A percentile compares a stretch with the other conserved stretches of the same genome.
Evolutionary conservation across 1,140 invertebrate genomes (phyloP).

Genomic region (Drosophila seguyi): DNA sequence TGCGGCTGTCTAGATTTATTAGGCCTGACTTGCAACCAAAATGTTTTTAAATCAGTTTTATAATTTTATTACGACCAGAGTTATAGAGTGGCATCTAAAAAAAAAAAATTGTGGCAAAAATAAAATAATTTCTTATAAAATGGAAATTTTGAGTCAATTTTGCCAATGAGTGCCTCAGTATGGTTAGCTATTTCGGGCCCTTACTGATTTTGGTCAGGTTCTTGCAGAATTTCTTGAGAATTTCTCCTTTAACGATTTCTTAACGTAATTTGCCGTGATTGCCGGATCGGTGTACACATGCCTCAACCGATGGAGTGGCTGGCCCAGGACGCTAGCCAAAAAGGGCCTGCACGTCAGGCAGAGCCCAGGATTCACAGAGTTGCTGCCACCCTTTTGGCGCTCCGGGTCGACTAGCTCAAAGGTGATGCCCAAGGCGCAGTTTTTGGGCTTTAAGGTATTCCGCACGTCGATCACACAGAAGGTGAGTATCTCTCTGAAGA

Average conservation of each 20-base stretch:
- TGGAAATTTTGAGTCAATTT: not conserved
- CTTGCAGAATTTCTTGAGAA: not conserved
- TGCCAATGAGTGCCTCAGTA: not conserved
- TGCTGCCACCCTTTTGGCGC: conserved; percentile 39
- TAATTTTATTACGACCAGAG: not conserved
- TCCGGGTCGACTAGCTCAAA: conserved; percentile 51
- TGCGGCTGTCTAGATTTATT: not conserved
- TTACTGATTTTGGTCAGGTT: not conserved
- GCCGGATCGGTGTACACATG: not conserved
- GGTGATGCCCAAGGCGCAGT: conserved; percentile 38
- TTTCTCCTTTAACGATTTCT: not conserved
- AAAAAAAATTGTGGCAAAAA: too few relatives aligned
- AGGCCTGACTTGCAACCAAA: not conserved
- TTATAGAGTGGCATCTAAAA: too few relatives aligned
- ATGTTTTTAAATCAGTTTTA: too few relatives aligned
- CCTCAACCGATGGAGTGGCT: not conserved
- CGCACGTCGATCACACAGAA: conserved; percentile 67
- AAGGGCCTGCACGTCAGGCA: not conserved
- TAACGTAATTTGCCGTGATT: not conserved
- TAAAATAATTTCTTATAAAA: not conserved
- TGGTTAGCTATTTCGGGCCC: not conserved
- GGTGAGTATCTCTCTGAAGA: conserved; percentile 70
- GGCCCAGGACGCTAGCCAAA: not conserved
- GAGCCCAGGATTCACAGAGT: not conserved
- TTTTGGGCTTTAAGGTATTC: conserved; percentile 43